phyloP scores from a whole-genome alignment of 2,113 vertebrate species.

The Lamprotornis superbus region DNA sequence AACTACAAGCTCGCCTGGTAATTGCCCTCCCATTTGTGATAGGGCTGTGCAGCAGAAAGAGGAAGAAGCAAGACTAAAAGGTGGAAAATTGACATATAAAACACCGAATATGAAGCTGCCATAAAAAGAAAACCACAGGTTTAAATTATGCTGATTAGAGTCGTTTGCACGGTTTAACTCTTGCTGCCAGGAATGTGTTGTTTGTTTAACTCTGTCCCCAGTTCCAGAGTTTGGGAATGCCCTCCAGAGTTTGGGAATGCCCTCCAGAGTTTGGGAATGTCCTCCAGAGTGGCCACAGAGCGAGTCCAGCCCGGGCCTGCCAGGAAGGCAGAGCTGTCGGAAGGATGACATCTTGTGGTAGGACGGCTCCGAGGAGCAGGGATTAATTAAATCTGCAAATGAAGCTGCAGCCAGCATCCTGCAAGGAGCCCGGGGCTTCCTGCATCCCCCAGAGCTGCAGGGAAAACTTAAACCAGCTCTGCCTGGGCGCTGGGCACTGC shows the following conservation, averaged over 20 bases:
- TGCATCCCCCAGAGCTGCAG: background rate
- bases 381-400: background rate
- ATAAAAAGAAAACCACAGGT: slow-evolving; percentile 54
- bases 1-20: slow-evolving; percentile 63
- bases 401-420: background rate
- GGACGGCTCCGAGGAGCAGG: background rate
- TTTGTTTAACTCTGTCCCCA: background rate
- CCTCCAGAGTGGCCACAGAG: background rate
- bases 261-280: no score
- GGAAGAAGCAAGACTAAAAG: slow-evolving; percentile 72
- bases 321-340: background rate
- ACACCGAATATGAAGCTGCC: slow-evolving; percentile 57
- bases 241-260: no score
- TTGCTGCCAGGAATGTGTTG: background rate
- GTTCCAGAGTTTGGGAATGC: no score
- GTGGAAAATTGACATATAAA: slow-evolving; percentile 73
- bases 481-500: fast-evolving
- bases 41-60: slow-evolving; percentile 23
- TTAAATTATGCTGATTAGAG: slow-evolving; percentile 71
- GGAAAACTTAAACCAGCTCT: fast-evolving
- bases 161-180: slow-evolving; percentile 41
- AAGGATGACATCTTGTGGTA: slow-evolving; percentile 31
- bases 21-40: slow-evolving; percentile 67
- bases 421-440: background rate
- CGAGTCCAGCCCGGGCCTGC: background rate